phyloP scores from a whole-genome alignment of 37 sponge, comb jelly and placozoan genomes.

The Halisarca cf. caerulea region DNA sequence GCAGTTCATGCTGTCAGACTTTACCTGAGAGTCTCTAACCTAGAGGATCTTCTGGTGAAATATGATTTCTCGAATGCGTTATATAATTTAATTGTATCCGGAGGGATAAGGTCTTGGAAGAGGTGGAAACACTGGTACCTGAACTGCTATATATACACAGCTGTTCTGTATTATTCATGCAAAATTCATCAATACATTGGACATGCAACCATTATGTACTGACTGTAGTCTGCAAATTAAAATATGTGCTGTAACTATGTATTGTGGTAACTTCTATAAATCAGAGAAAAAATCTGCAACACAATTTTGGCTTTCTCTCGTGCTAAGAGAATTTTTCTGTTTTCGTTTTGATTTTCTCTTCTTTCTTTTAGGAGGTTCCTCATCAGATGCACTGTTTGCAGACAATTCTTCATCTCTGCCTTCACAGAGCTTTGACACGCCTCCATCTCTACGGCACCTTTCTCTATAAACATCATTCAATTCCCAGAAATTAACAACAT shows the following conservation, averaged over 20 bases:
- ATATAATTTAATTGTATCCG: too few relatives aligned
- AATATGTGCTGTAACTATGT: too few relatives aligned
- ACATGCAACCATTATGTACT: too few relatives aligned
- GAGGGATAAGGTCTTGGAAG: too few relatives aligned
- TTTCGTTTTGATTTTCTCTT: conserved; percentile 30
- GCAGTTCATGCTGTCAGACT: too few relatives aligned
- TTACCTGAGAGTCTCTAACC: too few relatives aligned
- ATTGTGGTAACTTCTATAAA: too few relatives aligned
- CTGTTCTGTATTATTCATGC: not conserved
- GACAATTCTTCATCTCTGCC: not conserved
- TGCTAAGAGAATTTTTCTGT: not conserved
- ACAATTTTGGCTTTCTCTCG: not conserved
- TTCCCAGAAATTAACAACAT: conserved; percentile 64
- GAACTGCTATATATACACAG: not conserved
- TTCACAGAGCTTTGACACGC: not conserved
- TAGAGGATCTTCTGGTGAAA: too few relatives aligned
- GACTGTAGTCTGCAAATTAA: too few relatives aligned
- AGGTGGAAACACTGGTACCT: too few relatives aligned
- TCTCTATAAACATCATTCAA: not conserved
- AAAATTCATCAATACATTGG: too few relatives aligned
- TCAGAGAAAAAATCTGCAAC: conserved; percentile 78
- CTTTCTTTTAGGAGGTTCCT: conserved; percentile 19
- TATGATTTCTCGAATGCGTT: too few relatives aligned
- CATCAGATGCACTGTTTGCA: conserved; percentile 37
- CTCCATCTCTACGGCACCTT: conserved; percentile 21